Evolutionary conservation across 1,140 invertebrate genomes (phyloP).

Genomic region (Hyphantria cunea): DNA sequence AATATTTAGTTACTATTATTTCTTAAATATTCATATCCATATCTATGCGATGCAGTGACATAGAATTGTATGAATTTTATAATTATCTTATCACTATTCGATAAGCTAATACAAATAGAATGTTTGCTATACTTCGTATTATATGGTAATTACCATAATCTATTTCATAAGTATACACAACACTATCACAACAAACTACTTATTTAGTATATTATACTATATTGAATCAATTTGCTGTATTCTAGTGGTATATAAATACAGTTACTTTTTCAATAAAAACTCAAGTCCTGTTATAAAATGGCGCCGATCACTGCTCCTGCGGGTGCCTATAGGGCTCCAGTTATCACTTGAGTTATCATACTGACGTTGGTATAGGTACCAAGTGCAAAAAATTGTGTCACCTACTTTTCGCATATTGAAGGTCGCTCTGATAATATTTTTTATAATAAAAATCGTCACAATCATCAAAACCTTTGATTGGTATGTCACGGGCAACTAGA

Average conservation of each 20-base stretch:
- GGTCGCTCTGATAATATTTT: slow-evolving; percentile 61
- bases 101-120: background rate
- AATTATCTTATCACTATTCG: no score
- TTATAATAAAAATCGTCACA: slow-evolving; percentile 53
- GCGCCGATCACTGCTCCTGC: slow-evolving; percentile 11
- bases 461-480: slow-evolving; percentile 54
- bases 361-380: slow-evolving; percentile 43
- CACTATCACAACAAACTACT: slow-evolving; percentile 26
- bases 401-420: slow-evolving; percentile 69
- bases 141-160: slow-evolving; percentile 12
- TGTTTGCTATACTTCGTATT: background rate
- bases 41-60: no score
- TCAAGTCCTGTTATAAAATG: no score
- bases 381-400: slow-evolving; percentile 62
- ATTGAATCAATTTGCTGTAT: no score
- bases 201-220: background rate
- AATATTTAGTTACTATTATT: no score
- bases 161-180: slow-evolving; percentile 31
- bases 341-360: slow-evolving; percentile 57
- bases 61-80: no score
- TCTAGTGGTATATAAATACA: no score
- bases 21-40: no score
- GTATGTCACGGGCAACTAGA: slow-evolving; percentile 61
- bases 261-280: no score
- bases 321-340: slow-evolving; percentile 46